Base-by-base conservation (phyloP, 1,140 invertebrate species). In the Pseudomyrmex pallidus region DNA sequence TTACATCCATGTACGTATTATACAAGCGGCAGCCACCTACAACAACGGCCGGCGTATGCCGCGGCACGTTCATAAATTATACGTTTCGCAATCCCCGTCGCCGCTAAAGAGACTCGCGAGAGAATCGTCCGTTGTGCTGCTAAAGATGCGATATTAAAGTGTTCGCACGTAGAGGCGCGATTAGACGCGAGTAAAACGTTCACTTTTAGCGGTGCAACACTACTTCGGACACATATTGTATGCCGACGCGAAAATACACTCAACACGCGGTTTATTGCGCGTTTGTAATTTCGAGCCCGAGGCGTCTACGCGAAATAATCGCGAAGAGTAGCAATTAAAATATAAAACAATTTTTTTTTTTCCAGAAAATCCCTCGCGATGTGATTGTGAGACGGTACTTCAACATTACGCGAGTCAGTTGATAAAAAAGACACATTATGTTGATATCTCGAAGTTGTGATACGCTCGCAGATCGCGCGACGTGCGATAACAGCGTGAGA, bases 21-120 rank as follows among this genome's bases (percentile, higher is more conserved):
- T 67, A 67, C 72, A 73, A 68, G 44, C 85, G 84, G 70, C 85
- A 86, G 70, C 85, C 83, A 87, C 83, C 72, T 78, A 89, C 87
- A 73, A 84, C 82, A 67, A 68, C 78, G 48, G 54, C 20, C 63
- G 61, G 25, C 84, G 82, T 86, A 56, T 56, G 73, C 85, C 80
- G 52, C 57, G 54, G 66, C 87, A 89, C 78, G 85, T 77, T 87
- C 70, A 66, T 89, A 89, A 89, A 89, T 89, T 70, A 87, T 17
- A 22, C 20, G 59, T 89, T 89, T 89, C 87, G 70, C 76, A 89
- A 89, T 88, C 66, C 63, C 15, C 35, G 57, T 56, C 62, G 67
- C 59, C 35, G 62, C 66, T 25, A 66, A 84, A 76, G 78, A 72
- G 78, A 72, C 48, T 52, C 48, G 84, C 48, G 84, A 57, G 44